Evolutionary conservation across 2,797 vertebrate genomes (phyloP).

Genomic region (Siniperca obscura): DNA sequence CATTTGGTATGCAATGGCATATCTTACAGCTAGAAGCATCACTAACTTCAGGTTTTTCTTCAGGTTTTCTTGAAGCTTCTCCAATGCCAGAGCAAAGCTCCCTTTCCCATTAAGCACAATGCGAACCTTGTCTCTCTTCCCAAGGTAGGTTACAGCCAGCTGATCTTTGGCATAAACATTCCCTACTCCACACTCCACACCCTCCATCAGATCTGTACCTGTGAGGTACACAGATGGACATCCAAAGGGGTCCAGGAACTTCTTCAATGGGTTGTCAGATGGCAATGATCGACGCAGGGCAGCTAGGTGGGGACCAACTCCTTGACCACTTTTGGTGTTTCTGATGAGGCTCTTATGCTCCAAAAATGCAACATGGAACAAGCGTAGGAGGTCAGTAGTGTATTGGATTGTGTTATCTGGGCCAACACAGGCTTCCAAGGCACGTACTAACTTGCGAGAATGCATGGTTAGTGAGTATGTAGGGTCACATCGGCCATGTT

Average conservation of each 20-base stretch:
- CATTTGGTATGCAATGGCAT: slow-evolving; percentile 85
- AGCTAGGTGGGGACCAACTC: slow-evolving; percentile 85
- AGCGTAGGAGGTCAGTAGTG: slow-evolving; percentile 72
- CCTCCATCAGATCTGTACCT: slow-evolving; percentile 83
- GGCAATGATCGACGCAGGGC: slow-evolving; percentile 78
- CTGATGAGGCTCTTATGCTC: slow-evolving; percentile 85
- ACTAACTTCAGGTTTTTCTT: slow-evolving; percentile 79
- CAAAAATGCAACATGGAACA: slow-evolving; percentile 84
- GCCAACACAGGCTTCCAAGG: slow-evolving; percentile 66
- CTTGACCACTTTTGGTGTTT: slow-evolving; percentile 84
- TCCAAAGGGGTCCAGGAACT: slow-evolving; percentile 83
- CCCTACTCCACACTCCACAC: slow-evolving; percentile 85
- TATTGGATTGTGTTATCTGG: slow-evolving; percentile 69
- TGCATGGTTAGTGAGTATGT: slow-evolving; percentile 83
- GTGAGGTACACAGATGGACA: slow-evolving; percentile 87
- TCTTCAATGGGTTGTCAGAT: slow-evolving; percentile 81
- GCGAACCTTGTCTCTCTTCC: slow-evolving; percentile 81
- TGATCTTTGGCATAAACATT: slow-evolving; percentile 87
- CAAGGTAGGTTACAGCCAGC: slow-evolving; percentile 86
- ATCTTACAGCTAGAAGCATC: slow-evolving; percentile 83
- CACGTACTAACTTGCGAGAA: slow-evolving; percentile 77
- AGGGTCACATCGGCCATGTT: slow-evolving; percentile 88
- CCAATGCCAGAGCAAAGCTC: slow-evolving; percentile 77
- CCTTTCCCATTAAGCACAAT: slow-evolving; percentile 86
- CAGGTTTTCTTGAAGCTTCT: slow-evolving; percentile 78